Percentiles rank a stretch among this genome's conserved stretches.
These are phyloP conservation scores for Drosophila biarmipes DNA, from an alignment of 1,140 invertebrate species.

Conservation along the genomic window DNA sequence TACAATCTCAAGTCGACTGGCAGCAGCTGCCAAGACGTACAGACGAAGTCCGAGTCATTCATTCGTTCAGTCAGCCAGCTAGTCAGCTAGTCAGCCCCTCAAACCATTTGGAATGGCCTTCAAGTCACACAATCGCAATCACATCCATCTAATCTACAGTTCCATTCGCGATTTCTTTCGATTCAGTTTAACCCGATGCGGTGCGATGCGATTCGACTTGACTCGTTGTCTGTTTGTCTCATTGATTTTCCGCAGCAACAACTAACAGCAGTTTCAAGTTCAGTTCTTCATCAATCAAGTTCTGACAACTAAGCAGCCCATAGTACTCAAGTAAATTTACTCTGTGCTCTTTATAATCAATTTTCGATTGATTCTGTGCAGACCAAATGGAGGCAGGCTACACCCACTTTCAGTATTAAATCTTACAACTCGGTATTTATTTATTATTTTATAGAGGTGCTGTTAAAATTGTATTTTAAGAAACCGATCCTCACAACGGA, in stretches of 20 bases:
- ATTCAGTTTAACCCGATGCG: constrained; percentile 21
- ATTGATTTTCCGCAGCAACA: constrained; percentile 58
- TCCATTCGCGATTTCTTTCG: constrained; percentile 50
- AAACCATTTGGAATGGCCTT: constrained; percentile 64
- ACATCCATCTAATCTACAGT: constrained; percentile 74
- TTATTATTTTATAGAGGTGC: background rate
- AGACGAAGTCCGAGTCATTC: constrained; percentile 44
- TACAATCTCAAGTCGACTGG: constrained; percentile 66
- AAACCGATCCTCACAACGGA: background rate
- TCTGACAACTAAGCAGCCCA: constrained; percentile 57
- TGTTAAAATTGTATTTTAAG: background rate
- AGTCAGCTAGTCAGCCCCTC: constrained; percentile 21
- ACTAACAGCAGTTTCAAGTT: constrained; percentile 68
- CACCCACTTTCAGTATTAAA: background rate
- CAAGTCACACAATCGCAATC: constrained; percentile 40
- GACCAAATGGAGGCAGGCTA: constrained; percentile 18
- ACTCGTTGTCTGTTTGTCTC: constrained; percentile 59
- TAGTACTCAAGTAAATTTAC: constrained; percentile 32
- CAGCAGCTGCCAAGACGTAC: constrained; percentile 58
- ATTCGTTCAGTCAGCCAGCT: constrained; percentile 57
- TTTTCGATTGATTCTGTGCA: constrained; percentile 50
- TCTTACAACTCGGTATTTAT: background rate
- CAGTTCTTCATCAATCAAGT: constrained; percentile 78
- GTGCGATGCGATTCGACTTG: constrained; percentile 28
- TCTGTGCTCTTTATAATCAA: constrained; percentile 45